Conservation (phyloP, 1,140 invertebrate genomes). For the Drosophila willistoni region DNA sequence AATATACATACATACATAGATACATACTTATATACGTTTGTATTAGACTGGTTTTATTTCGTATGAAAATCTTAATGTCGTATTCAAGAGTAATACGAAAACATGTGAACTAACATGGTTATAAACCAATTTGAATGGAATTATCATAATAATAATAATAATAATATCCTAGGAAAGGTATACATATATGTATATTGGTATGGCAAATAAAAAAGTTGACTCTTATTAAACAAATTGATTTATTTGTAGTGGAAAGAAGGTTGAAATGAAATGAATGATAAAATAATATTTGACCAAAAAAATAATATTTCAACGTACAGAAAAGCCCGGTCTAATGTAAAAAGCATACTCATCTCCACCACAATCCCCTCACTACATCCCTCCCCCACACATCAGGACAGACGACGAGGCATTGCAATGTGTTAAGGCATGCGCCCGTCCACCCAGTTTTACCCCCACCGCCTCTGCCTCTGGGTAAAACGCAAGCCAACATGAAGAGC, state of each 20-base stretch:
- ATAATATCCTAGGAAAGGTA: no score
- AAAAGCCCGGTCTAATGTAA: not conserved
- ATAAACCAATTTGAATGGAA: no score
- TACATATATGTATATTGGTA: no score
- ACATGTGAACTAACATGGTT: no score
- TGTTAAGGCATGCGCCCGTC: slow-evolving; percentile 52
- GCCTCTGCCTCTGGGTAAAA: slow-evolving; percentile 3
- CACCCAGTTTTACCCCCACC: not conserved
- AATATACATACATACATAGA: slow-evolving; percentile 7
- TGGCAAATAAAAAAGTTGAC: no score
- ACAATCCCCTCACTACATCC: not conserved
- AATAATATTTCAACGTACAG: not conserved
- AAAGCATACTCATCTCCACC: not conserved
- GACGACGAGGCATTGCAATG: slow-evolving; percentile 36
- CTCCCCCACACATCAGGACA: slow-evolving; percentile 9
- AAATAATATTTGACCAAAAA: no score
- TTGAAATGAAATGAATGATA: no score
- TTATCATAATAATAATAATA: no score
- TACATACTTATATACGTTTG: not conserved
- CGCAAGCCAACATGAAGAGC: slow-evolving; percentile 58
- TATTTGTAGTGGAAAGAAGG: no score
- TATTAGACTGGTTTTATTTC: not conserved
- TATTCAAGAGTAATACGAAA: no score
- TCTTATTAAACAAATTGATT: no score
- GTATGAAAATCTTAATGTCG: not conserved